Evolutionary conservation across 37 sponge, comb jelly and placozoan species (phyloP), one percentile per base, ranked within the genome.

Genomic region (Cliona cf. orientalis): DNA sequence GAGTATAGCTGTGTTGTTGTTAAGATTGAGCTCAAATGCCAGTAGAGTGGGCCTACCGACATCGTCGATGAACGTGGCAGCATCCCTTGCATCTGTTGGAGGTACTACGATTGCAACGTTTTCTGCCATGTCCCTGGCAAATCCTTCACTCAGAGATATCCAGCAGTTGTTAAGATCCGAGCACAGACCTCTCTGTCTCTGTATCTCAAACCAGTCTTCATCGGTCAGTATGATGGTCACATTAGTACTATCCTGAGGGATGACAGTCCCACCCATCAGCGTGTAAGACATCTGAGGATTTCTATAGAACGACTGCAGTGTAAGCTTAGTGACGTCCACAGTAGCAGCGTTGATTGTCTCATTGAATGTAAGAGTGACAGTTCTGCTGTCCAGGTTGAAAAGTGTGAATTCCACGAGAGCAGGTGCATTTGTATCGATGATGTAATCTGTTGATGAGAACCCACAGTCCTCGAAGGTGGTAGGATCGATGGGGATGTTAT

Each of bases 151-250:
- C n/a, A 96, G 72, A n/a, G 94, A 83, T 12, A 96, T 43, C 96
- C 96, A 96, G 76, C 96, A 96, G 76, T 90, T 90, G 71, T 83
- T 90, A 45, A 89, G 74, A 45, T 86, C 84, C 0, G 96, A 89
- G 43, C 96, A 96, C 40, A 96, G 80, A 3, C 76, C 80, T 49
- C 81, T 76, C 19, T 75, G 63, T n/a, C 65, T 38, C 79, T 96
- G 95, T 17, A 96, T 85, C 33, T 72, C 85, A 66, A 84, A 79
- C 37, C 80, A 26, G 66, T 96, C 94, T 12, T 66, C 11, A 26
- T 78, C 58, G 33, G 86, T 79, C 1, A 96, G 84, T 32, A 57
- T 69, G 7, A 96, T 71, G 36, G 29, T 64, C 35, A 93, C 80
- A 32, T 46, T 66, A 1, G 85, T 87, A 28, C 45, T 71, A 42